Evolutionary conservation across 1,140 invertebrate genomes (phyloP).

Genomic region (Heliconius melpomene): DNA sequence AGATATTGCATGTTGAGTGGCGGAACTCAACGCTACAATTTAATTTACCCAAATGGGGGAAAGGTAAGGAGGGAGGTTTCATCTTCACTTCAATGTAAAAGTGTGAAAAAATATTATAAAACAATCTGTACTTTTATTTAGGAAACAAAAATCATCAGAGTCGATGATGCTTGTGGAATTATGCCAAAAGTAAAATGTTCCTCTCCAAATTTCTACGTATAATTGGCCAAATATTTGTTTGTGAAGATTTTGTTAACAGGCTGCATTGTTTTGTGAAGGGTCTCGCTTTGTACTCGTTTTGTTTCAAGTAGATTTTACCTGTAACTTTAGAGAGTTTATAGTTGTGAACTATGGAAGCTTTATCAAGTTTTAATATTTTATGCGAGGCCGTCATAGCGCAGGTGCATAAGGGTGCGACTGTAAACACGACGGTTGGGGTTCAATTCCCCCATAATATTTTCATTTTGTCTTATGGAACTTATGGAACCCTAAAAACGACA

Average conservation of each 20-base stretch:
- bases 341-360: conserved; percentile 4
- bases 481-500: not conserved
- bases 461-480: too few relatives aligned
- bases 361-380: not conserved
- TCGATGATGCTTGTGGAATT: not conserved
- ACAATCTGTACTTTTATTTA: not conserved
- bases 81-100: too few relatives aligned
- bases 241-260: not conserved
- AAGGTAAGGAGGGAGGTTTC: too few relatives aligned
- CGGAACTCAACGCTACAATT: too few relatives aligned
- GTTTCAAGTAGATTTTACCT: not conserved
- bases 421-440: too few relatives aligned
- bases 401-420: not conserved
- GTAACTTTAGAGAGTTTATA: not conserved
- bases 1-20: too few relatives aligned
- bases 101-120: not conserved
- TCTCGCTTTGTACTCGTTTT: not conserved
- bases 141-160: not conserved
- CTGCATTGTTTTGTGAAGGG: conserved; percentile 17
- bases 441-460: not conserved
- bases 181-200: not conserved
- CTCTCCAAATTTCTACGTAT: not conserved
- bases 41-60: too few relatives aligned
- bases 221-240: not conserved
- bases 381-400: not conserved